A percentile compares a stretch with the other conserved stretches of the same genome.
phyloP scores from a whole-genome alignment of 2,113 vertebrate genomes.

The Galbula dea region DNA sequence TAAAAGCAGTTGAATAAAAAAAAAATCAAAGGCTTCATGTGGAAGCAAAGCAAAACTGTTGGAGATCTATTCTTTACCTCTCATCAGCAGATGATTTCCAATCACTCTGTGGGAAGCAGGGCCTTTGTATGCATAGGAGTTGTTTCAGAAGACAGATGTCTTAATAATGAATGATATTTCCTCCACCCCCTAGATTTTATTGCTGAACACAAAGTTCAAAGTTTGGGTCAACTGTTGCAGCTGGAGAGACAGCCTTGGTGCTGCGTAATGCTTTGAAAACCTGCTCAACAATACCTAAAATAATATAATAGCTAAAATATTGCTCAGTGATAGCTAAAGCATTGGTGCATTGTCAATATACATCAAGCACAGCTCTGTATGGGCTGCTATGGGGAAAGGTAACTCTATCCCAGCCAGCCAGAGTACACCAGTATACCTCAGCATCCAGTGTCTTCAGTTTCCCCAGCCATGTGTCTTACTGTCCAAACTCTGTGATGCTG shows the following conservation, averaged over 20 bases:
- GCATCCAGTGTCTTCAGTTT: not conserved
- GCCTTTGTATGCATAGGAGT: not conserved
- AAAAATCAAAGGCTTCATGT: accelerated
- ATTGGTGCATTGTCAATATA: accelerated
- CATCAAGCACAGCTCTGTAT: not conserved
- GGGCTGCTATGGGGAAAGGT: not conserved
- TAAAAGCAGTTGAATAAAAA: not conserved
- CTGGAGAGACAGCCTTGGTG: not conserved
- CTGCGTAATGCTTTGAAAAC: too few relatives aligned
- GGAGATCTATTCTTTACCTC: not conserved
- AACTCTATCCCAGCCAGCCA: not conserved
- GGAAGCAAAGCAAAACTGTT: not conserved
- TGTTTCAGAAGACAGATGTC: not conserved
- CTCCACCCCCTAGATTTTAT: not conserved
- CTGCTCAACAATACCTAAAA: too few relatives aligned
- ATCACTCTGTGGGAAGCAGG: not conserved
- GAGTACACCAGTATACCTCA: not conserved
- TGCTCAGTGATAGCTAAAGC: not conserved
- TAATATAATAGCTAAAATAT: too few relatives aligned
- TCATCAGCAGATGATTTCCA: not conserved
- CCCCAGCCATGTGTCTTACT: not conserved
- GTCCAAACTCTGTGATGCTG: not conserved
- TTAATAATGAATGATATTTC: not conserved
- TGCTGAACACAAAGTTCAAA: not conserved
- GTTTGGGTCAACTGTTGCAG: not conserved